Conservation (phyloP, 2,797 vertebrate species). For the Clarias laeviceps region DNA sequence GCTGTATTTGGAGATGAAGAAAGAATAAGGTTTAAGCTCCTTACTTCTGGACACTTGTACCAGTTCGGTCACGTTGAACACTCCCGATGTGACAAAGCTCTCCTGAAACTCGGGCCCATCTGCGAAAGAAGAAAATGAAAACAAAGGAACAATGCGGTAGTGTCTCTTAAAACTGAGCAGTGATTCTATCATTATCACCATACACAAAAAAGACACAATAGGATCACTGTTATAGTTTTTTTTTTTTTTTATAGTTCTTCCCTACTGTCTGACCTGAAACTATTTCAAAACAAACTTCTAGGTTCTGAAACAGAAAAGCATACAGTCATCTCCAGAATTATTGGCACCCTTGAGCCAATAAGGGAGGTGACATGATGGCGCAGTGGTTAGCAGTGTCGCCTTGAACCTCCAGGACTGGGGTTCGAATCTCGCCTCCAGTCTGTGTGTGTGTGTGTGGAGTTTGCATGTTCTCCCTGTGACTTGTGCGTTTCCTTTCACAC, state of each 20-base stretch:
- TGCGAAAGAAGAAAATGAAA: constrained; percentile 60
- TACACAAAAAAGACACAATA: background rate
- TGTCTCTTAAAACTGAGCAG: background rate
- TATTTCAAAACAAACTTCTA: background rate
- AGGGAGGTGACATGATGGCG: too few species aligned
- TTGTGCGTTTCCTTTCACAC: too few species aligned
- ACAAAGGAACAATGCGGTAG: constrained; percentile 15
- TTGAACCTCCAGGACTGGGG: too few species aligned
- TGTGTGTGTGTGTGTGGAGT: too few species aligned
- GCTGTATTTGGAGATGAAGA: background rate
- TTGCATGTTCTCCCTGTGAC: too few species aligned
- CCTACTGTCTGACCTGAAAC: background rate
- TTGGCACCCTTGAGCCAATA: background rate
- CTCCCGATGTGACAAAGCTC: constrained; percentile 94
- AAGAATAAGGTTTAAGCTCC: constrained; percentile 58
- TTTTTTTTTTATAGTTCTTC: too few species aligned
- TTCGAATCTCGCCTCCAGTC: too few species aligned
- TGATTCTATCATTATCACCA: background rate
- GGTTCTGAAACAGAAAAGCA: background rate
- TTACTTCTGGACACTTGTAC: constrained; percentile 98
- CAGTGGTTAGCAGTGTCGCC: too few species aligned
- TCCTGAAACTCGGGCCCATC: constrained; percentile 96
- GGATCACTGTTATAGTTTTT: background rate
- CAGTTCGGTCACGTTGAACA: constrained; percentile 96
- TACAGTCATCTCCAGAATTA: background rate